Percentiles rank a stretch among this genome's conserved stretches.
Conservation (phyloP, 2,113 vertebrate species). For the Podarcis cretensis region DNA sequence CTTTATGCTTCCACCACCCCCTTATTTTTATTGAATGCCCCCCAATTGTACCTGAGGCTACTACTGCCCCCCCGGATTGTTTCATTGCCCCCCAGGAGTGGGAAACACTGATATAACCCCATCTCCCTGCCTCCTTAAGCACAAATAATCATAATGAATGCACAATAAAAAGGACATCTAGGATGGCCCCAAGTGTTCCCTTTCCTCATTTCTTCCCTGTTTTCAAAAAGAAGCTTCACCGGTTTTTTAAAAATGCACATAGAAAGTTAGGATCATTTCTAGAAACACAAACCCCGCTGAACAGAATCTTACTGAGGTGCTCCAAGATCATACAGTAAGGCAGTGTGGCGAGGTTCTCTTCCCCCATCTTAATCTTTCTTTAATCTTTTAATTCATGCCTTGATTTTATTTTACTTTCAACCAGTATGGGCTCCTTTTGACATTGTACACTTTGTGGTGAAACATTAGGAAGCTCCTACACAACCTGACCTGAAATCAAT, state of each 20-base stretch:
- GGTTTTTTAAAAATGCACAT: background rate
- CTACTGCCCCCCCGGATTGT: too few species aligned
- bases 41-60: too few species aligned
- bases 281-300: background rate
- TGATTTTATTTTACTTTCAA: background rate
- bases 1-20: too few species aligned
- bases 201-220: background rate
- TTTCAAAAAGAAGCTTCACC: background rate
- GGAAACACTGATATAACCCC: too few species aligned
- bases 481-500: background rate
- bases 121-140: too few species aligned
- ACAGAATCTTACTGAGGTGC: background rate
- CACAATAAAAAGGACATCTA: too few species aligned
- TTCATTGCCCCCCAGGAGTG: too few species aligned
- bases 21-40: too few species aligned
- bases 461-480: background rate
- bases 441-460: background rate
- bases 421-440: too few species aligned
- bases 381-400: background rate
- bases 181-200: background rate
- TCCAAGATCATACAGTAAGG: background rate
- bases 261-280: background rate
- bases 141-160: too few species aligned
- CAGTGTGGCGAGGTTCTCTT: too few species aligned
- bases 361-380: too few species aligned